phyloP scores from a whole-genome alignment of 2,888 invertebrate genomes.

The Dendrolimus houi region DNA sequence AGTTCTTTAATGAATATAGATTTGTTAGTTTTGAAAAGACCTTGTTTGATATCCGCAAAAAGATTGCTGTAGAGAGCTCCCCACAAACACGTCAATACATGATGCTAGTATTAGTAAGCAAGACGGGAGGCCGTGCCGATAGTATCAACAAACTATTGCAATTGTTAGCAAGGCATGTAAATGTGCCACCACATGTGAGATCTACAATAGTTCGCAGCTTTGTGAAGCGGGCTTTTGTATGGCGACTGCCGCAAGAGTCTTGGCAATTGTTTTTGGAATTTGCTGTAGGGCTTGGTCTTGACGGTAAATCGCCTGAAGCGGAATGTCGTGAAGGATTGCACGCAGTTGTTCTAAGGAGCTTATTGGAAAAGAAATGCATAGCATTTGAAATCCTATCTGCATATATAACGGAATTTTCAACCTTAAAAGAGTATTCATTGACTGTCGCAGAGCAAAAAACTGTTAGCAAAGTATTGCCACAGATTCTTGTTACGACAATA shows the following conservation, averaged over 20 bases:
- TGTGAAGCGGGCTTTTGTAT: slow-evolving; percentile 36
- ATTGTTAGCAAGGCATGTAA: slow-evolving; percentile 27
- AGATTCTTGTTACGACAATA: slow-evolving; percentile 19
- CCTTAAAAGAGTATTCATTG: slow-evolving; percentile 32
- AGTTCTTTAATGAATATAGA: slow-evolving; percentile 40
- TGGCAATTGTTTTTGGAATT: slow-evolving; percentile 39
- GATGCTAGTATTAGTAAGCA: slow-evolving; percentile 49
- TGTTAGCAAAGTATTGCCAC: slow-evolving; percentile 18
- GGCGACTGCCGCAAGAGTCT: slow-evolving; percentile 32
- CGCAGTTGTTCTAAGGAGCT: slow-evolving; percentile 34
- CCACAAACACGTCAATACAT: slow-evolving; percentile 38
- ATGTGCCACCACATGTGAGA: slow-evolving; percentile 40
- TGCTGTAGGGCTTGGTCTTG: slow-evolving; percentile 38
- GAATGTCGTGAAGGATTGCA: slow-evolving; percentile 45
- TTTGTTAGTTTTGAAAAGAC: slow-evolving; percentile 36
- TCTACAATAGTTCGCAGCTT: slow-evolving; percentile 45
- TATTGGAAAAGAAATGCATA: slow-evolving; percentile 19
- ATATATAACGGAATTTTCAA: slow-evolving; percentile 31
- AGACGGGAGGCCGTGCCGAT: slow-evolving; percentile 36
- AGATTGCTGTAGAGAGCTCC: slow-evolving; percentile 26
- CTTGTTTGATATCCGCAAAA: slow-evolving; percentile 32
- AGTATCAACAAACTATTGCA: slow-evolving; percentile 28
- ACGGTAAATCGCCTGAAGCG: slow-evolving; percentile 29
- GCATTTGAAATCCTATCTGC: slow-evolving; percentile 17
- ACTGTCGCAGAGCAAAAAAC: slow-evolving; percentile 21